These are phyloP conservation scores for Hypercompe scribonia DNA, from an alignment of 2,888 invertebrate species.

Conservation along the genomic window DNA sequence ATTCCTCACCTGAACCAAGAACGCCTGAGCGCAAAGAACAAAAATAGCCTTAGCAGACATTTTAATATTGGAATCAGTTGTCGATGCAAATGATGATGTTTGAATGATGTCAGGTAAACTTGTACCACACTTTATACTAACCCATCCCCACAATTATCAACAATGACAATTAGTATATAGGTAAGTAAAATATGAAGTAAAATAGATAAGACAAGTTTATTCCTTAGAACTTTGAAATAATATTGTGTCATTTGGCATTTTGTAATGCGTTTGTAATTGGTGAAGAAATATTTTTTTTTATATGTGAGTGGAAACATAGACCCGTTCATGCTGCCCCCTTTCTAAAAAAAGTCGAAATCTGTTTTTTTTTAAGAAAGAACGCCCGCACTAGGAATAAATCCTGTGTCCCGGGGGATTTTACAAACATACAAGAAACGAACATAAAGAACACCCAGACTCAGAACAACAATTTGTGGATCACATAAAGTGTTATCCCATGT, in stretches of 20 bases:
- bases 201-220: slow-evolving; percentile 6
- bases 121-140: slow-evolving; percentile 3
- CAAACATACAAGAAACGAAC: too few relatives aligned
- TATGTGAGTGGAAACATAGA: slow-evolving; percentile 4
- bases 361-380: too few relatives aligned
- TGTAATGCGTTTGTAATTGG: background rate
- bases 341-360: slow-evolving; percentile 25
- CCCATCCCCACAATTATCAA: slow-evolving; percentile 29
- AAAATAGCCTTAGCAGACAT: slow-evolving; percentile 42
- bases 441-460: too few relatives aligned
- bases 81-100: slow-evolving; percentile 24
- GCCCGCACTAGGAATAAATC: too few relatives aligned
- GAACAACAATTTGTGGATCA: too few relatives aligned
- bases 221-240: slow-evolving; percentile 2
- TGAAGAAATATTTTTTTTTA: background rate
- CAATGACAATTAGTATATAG: background rate
- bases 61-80: slow-evolving; percentile 23
- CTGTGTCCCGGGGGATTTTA: too few relatives aligned
- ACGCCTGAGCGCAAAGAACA: slow-evolving; percentile 42
- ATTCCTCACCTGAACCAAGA: slow-evolving; percentile 42
- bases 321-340: background rate
- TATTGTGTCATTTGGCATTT: background rate
- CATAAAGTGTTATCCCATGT: too few relatives aligned
- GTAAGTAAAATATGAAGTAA: slow-evolving; percentile 1
- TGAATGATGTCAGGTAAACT: background rate